phyloP scores from a whole-genome alignment of 1,140 invertebrate species.

The Aphaenogaster ashmeadi region DNA sequence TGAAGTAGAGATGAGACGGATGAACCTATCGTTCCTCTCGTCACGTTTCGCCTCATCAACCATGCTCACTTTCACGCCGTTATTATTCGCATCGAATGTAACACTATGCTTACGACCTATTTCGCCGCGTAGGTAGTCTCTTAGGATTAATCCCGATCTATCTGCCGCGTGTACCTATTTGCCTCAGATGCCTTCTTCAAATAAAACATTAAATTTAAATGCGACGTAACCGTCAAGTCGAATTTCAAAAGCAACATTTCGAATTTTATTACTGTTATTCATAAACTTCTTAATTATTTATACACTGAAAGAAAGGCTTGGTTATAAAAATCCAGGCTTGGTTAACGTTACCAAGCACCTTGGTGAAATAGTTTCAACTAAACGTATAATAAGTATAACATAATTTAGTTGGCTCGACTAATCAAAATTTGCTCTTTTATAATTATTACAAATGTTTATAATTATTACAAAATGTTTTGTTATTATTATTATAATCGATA shows the following conservation, averaged over 20 bases:
- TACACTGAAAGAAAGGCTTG: no score
- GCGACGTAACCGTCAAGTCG: neutral
- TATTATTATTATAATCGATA: no score
- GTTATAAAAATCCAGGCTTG: no score
- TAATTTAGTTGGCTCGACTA: no score
- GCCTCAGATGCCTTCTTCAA: neutral
- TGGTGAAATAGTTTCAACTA: no score
- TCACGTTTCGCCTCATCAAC: slow-evolving; percentile 8
- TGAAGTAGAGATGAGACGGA: slow-evolving; percentile 71
- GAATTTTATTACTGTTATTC: neutral
- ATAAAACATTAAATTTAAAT: slow-evolving; percentile 27
- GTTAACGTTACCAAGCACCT: no score
- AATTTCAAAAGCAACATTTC: neutral
- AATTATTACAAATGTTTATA: no score
- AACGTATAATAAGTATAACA: no score
- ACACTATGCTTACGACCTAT: slow-evolving; percentile 34
- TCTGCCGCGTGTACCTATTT: neutral
- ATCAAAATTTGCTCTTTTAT: no score
- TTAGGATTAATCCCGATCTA: slow-evolving; percentile 51
- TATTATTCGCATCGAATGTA: slow-evolving; percentile 61
- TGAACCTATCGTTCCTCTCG: neutral
- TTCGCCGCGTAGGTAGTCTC: slow-evolving; percentile 2
- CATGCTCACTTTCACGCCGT: slow-evolving; percentile 17
- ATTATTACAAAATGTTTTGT: no score
- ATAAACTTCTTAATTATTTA: slow-evolving; percentile 6